These are phyloP conservation scores for Catagonus wagneri DNA, from an alignment of 2,113 vertebrate genomes.

Conservation along the genomic window DNA sequence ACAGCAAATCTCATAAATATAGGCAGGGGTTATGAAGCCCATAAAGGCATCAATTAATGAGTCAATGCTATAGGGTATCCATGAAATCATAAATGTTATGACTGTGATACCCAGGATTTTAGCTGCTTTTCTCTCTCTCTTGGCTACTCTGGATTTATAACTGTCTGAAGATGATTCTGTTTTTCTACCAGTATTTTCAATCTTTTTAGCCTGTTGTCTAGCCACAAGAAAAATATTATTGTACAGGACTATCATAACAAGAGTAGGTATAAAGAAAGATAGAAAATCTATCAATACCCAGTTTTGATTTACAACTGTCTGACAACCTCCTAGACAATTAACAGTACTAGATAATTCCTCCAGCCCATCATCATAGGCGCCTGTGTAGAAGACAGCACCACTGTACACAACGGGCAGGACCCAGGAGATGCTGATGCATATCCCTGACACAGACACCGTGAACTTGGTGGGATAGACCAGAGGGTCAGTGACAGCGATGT, in stretches of 20 bases:
- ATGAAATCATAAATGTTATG: not conserved
- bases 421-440: not conserved
- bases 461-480: slow-evolving; percentile 61
- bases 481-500: slow-evolving; percentile 65
- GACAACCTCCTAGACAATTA: not conserved
- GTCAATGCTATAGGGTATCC: not conserved
- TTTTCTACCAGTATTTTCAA: not conserved
- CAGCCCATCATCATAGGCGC: not conserved
- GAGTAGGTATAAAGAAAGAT: not conserved
- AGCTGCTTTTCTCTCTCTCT: slow-evolving; percentile 26
- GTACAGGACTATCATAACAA: not conserved
- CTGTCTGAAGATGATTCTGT: not conserved
- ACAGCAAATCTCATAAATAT: slow-evolving; percentile 34
- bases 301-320: not conserved
- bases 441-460: not conserved
- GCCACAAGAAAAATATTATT: not conserved
- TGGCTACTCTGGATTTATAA: not conserved
- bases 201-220: not conserved
- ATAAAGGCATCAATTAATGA: not conserved
- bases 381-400: not conserved
- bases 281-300: not conserved
- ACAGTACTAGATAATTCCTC: not conserved
- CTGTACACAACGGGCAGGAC: not conserved
- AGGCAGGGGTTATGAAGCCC: not conserved
- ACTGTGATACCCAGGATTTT: not conserved